Evolutionary conservation across 2,113 vertebrate genomes (phyloP).

Genomic region (Danio rerio): GRCz12tu NC_133176.1:25092001-25092500

Average conservation of each 20-base stretch:
- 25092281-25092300: conserved; percentile 31
- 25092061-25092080: neutral
- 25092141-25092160: neutral
- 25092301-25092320: conserved; percentile 39
- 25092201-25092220: conserved; percentile 1
- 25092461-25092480: neutral
- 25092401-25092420: conserved; percentile 28
- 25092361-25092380: conserved; percentile 20
- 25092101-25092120: neutral
- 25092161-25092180: neutral
- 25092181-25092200: neutral
- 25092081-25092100: no score
- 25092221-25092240: conserved; percentile 18
- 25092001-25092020: neutral
- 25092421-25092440: neutral
- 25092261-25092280: conserved; percentile 3
- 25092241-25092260: conserved; percentile 19
- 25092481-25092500: neutral
- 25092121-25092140: neutral
- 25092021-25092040: no score
- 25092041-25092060: neutral
- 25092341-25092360: conserved; percentile 17
- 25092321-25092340: conserved; percentile 20
- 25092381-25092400: neutral
- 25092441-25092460: neutral